Evolutionary conservation across 2,113 vertebrate species (phyloP).

Genomic region (Eira barbara): DNA sequence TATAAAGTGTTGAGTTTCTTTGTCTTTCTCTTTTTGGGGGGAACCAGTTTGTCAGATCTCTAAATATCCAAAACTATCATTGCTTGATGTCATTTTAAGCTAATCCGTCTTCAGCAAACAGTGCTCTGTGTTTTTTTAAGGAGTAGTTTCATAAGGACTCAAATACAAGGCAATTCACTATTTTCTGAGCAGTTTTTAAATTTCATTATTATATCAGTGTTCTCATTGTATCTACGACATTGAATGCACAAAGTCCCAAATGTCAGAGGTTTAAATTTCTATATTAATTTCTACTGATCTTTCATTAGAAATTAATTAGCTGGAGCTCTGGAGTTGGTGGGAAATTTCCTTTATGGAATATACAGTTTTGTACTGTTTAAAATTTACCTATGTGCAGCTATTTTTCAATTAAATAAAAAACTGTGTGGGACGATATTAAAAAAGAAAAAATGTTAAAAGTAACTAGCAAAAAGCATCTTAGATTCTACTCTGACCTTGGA

Average conservation of each 20-base stretch:
- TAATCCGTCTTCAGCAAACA: neutral
- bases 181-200: neutral
- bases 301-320: conserved; percentile 1
- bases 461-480: neutral
- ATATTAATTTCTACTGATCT: neutral
- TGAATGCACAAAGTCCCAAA: neutral
- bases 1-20: neutral
- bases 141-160: conserved; percentile 4
- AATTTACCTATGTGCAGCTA: neutral
- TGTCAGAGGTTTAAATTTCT: conserved; percentile 18
- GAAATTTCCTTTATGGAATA: neutral
- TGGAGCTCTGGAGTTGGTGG: neutral
- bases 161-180: neutral
- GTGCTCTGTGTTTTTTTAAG: neutral
- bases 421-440: neutral
- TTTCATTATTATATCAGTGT: neutral
- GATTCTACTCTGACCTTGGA: neutral
- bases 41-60: neutral
- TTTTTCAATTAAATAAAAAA: neutral
- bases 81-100: neutral
- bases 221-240: neutral
- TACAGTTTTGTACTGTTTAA: neutral
- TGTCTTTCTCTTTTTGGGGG: neutral
- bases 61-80: neutral
- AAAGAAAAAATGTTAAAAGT: conserved; percentile 8